Base-by-base conservation (phyloP, 2,113 vertebrate genomes). In the Bagarius yarrelli region DNA sequence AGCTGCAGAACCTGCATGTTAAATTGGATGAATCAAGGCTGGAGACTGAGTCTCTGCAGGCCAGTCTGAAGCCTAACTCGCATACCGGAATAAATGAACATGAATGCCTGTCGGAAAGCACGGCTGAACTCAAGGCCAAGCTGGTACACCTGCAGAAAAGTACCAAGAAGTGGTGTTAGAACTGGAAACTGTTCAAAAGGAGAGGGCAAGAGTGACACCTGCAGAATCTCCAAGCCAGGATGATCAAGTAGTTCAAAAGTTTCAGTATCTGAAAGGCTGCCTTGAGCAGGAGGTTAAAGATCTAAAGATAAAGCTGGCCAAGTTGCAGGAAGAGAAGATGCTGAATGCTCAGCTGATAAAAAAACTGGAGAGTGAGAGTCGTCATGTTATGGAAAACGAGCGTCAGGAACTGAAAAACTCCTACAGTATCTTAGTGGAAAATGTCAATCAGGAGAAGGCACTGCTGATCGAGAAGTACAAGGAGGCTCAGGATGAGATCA, bases 401-500 rank as follows among this genome's bases (percentile, higher is more conserved):
- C 91, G 87, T 4, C 91, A 93, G 81, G 93, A 94, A 79, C 91
- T 94, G 64, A 93, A 92, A 78, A 94, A 83, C 60, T 93, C 94
- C 0, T 94, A 94, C 19, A 89, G 86, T 84, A 89, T 87, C 0
- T 87, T 94, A 56, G 91, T 95, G 81, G 95, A 95, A 69, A 92
- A 92, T 40, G 88, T 93, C 77, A 95, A 93, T 83, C 93, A 93
- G 70, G 95, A 96, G 87, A 96, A 95, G 79, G 88, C 91, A 0
- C 82, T 89, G 88, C 82, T 96, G 72, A 92, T 94, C 83, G 93
- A 94, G 85, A 93, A 91, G 53, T 95, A 97, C 88, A 94, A 92
- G 79, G 95, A 97, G 80, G 94, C 96, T 1, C 94, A 96, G 86
- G 96, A 96, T 85, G 96, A 98, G 90, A 95, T 98, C 56, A 92